Conservation (phyloP, 2,888 invertebrate genomes). For the Metellina segmentata region DNA sequence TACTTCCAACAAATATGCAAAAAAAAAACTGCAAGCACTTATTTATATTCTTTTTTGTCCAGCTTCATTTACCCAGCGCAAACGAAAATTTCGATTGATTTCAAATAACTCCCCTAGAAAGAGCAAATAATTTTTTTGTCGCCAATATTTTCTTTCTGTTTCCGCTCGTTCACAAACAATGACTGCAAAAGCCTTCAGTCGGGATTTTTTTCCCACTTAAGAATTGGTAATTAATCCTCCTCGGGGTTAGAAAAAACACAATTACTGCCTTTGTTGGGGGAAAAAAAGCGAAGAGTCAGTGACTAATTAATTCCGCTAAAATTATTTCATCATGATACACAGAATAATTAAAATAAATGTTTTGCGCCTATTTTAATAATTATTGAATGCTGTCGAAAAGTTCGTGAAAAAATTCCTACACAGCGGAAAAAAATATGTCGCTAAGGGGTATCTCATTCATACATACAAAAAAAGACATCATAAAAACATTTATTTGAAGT, state of each 20-base stretch:
- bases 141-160: constrained; percentile 4
- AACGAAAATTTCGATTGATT: constrained; percentile 41
- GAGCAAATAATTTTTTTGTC: constrained; percentile 24
- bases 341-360: constrained; percentile 64
- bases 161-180: constrained; percentile 34
- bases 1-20: neutral
- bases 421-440: constrained; percentile 2
- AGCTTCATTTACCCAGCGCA: constrained; percentile 8
- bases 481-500: constrained; percentile 47
- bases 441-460: neutral
- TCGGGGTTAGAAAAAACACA: constrained; percentile 18
- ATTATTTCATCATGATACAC: constrained; percentile 66
- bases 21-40: neutral
- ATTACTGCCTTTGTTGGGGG: neutral
- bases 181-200: constrained; percentile 29
- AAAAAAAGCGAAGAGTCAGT: constrained; percentile 39
- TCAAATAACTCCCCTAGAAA: constrained; percentile 32
- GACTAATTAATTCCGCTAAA: constrained; percentile 73
- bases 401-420: neutral
- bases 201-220: constrained; percentile 15
- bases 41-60: neutral
- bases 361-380: constrained; percentile 66
- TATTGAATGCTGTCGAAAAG: constrained; percentile 42
- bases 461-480: constrained; percentile 11
- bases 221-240: constrained; percentile 63